Evolutionary conservation across 1,140 invertebrate genomes (phyloP), one percentile per base, ranked within the genome.

Genomic region (Asbolus verrucosus): DNA sequence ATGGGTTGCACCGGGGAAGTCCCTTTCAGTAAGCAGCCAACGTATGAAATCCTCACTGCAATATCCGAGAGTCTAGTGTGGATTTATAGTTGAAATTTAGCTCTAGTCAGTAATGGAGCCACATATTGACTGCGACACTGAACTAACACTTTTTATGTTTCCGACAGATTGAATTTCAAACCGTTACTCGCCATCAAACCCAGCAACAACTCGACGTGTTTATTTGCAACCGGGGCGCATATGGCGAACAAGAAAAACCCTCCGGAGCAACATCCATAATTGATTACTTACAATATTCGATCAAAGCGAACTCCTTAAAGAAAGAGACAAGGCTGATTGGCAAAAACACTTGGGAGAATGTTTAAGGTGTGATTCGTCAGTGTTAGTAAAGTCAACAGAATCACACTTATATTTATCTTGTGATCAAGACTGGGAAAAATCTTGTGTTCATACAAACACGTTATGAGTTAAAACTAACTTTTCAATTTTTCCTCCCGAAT

Each of bases 131-230:
- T 43, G 3, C 39, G 13, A 16, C 39, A 54, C 46, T 54, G 9
- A 54, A 54, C 46, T 54, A 54, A 27, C 46, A 66, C 39, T 66
- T 50, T 50, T 66, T 66, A 66, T 50, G 39, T 24, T 66, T 66
- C 63, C 63, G 18, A 50, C 33, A 31, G 63, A 66, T 66, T 66
- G 63, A 66, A 66, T 66, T 46, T 66, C 63, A 46, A 66, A 30
- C 1, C 21, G 46, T 11, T 27, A 54, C 21, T 36, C 11, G 33
- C 33, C 33, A 36, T 5, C n/a, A 11, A 11, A 36, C 2, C 11
- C 2, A 36, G 5, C 11, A 36, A 36, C 33, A 36, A 36, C 33
- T 36, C n/a, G n/a, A 36, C 11, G n/a, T 11, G 5, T 36, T 11
- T 5, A 36, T 36, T 36, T 5, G 33, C 5, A 36, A 5, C 11